A percentile compares a stretch with the other conserved stretches of the same genome.
Conservation (phyloP, 2,113 vertebrate genomes). For the Onychostoma macrolepis region DNA sequence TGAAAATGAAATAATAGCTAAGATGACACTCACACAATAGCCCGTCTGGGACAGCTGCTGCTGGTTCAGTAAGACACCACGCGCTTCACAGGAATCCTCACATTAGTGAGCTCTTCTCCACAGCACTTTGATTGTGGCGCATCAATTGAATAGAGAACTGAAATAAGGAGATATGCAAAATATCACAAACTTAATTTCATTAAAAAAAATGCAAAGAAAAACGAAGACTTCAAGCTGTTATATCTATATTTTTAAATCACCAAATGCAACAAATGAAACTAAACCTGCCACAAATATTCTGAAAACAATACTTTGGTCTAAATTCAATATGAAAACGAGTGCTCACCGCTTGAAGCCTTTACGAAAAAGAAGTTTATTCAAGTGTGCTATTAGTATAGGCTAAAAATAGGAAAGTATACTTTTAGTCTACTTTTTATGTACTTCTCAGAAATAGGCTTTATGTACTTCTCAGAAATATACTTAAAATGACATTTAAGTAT, state of each 20-base stretch:
- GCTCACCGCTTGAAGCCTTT: slow-evolving; percentile 14
- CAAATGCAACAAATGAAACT: neutral
- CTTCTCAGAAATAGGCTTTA: too few species aligned
- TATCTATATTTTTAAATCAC: too few species aligned
- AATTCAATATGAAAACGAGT: neutral
- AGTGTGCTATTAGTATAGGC: too few species aligned
- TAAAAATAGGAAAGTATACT: too few species aligned
- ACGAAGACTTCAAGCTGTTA: too few species aligned
- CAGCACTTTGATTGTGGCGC: neutral
- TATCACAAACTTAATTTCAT: neutral
- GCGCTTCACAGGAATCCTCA: neutral
- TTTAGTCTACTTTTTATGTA: too few species aligned
- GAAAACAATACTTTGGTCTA: neutral
- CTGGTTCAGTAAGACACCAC: slow-evolving; percentile 28
- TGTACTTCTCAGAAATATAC: too few species aligned
- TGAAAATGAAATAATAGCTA: too few species aligned
- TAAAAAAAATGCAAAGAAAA: neutral
- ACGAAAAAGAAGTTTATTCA: too few species aligned
- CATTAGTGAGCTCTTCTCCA: accelerated
- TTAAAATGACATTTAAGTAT: too few species aligned
- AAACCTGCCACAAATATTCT: neutral
- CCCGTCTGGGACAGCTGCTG: neutral
- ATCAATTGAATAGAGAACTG: neutral
- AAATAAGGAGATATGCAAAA: neutral
- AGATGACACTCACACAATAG: slow-evolving; percentile 40